phyloP scores from a whole-genome alignment of 2,113 vertebrate species.

The Sterna hirundo region DNA sequence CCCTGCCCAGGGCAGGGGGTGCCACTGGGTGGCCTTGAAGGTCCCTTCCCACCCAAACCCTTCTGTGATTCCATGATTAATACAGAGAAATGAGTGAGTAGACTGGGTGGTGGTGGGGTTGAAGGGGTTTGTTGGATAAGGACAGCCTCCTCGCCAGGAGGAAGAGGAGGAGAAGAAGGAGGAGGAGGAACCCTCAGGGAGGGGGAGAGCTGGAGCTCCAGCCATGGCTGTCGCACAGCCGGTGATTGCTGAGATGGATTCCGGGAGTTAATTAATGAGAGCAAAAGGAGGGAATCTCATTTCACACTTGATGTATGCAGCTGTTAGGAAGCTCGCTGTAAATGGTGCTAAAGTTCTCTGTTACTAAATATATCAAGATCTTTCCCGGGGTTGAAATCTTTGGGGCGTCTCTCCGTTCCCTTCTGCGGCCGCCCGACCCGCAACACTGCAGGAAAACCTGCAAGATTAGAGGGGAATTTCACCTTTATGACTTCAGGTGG shows the following conservation, averaged over 20 bases:
- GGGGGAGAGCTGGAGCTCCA: background rate
- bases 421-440: fast-evolving
- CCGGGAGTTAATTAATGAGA: background rate
- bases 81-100: fast-evolving
- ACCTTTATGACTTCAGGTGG: too few species aligned
- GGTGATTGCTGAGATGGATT: background rate
- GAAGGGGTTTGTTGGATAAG: background rate
- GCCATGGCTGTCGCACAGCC: fast-evolving
- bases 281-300: background rate
- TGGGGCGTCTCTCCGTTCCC: background rate
- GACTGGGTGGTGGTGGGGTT: too few species aligned
- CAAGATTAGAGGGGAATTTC: background rate
- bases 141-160: fast-evolving
- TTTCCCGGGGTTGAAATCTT: background rate
- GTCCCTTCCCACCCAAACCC: background rate
- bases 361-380: background rate
- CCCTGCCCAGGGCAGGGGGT: background rate
- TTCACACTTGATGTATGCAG: background rate
- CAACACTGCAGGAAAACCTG: background rate
- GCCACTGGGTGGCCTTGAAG: too few species aligned
- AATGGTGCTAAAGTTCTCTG: background rate
- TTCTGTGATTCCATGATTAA: background rate
- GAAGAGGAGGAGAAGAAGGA: background rate
- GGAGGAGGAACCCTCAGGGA: background rate
- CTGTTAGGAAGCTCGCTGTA: background rate